phyloP scores from a whole-genome alignment of 2,113 vertebrate species.

The Saguinus imperator region DNA sequence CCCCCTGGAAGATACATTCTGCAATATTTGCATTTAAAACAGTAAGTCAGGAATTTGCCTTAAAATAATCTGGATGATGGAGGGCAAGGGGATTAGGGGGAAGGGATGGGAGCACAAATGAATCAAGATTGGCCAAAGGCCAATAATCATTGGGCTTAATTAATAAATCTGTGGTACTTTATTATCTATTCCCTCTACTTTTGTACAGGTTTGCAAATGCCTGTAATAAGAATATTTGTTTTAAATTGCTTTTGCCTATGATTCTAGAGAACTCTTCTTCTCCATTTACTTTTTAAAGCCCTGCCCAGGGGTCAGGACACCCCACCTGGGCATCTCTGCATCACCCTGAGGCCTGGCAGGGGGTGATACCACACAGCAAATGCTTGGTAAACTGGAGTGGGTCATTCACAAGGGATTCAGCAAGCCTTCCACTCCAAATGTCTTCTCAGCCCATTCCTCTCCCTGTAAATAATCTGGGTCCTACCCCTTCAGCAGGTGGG shows the following conservation, averaged over 20 bases:
- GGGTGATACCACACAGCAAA: too few relatives aligned
- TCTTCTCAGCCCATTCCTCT: background rate
- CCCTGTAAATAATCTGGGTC: background rate
- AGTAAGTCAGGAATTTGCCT: background rate
- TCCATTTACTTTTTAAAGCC: background rate
- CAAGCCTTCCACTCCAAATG: fast-evolving
- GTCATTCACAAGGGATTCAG: background rate
- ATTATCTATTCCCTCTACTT: background rate
- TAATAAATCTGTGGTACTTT: background rate
- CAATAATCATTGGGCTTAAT: background rate
- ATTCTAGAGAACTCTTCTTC: background rate
- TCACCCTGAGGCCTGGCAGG: fast-evolving
- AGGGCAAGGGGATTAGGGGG: fast-evolving
- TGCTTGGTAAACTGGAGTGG: fast-evolving
- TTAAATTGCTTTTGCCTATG: background rate
- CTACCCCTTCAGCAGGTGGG: background rate
- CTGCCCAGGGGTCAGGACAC: background rate
- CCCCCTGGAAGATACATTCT: background rate
- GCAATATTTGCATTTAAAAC: background rate
- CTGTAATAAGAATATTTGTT: background rate
- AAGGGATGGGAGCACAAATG: background rate
- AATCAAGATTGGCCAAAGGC: background rate
- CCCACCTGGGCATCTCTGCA: background rate
- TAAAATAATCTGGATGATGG: background rate
- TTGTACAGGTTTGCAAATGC: background rate